phyloP scores from a whole-genome alignment of 2,113 vertebrate genomes.

The Meleagris gallopavo region DNA sequence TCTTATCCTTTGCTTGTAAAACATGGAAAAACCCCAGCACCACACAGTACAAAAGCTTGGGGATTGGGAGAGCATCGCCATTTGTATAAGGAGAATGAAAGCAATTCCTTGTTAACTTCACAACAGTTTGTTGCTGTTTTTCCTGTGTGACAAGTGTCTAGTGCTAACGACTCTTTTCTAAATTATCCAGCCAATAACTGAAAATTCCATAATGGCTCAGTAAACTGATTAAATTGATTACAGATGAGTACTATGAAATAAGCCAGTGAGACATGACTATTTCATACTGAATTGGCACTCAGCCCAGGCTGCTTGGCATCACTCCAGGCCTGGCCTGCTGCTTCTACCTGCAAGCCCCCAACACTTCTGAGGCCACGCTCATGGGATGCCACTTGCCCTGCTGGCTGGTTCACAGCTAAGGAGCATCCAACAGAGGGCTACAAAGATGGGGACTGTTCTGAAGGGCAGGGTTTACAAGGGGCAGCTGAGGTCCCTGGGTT shows the following conservation, averaged over 20 bases:
- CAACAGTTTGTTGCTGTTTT: neutral
- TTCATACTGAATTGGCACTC: neutral
- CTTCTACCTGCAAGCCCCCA: neutral
- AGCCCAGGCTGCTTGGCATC: neutral
- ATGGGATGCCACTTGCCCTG: neutral
- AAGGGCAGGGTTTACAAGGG: too few relatives aligned
- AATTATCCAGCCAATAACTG: neutral
- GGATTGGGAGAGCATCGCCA: neutral
- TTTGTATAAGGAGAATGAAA: neutral
- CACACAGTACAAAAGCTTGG: neutral
- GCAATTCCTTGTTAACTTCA: neutral
- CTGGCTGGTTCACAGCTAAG: neutral
- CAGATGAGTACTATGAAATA: neutral
- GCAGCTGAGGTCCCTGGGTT: neutral
- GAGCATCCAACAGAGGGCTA: neutral
- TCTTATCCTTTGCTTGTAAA: neutral
- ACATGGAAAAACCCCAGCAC: neutral
- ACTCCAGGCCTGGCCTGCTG: neutral
- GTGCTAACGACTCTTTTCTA: neutral
- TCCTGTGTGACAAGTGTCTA: neutral
- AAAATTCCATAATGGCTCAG: neutral
- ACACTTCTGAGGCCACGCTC: accelerated
- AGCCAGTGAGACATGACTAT: accelerated
- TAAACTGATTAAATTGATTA: neutral
- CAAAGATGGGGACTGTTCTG: neutral